phyloP scores from a whole-genome alignment of 2,113 vertebrate species.

The Pseudolaguvia tuberculata region DNA sequence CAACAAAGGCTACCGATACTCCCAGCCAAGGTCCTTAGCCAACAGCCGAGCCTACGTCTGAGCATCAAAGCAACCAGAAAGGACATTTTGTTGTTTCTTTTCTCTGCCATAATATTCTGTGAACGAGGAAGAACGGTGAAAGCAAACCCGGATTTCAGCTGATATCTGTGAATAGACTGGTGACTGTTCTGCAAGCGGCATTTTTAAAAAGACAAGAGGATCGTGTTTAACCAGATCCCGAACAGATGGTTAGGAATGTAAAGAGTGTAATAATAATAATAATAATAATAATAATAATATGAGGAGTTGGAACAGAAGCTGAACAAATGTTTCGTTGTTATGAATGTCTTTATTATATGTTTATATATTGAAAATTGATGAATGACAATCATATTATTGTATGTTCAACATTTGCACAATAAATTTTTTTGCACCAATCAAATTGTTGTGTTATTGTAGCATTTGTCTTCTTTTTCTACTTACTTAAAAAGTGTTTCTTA shows the following conservation, averaged over 20 bases:
- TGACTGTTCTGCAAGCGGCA: background rate
- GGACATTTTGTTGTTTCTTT: too few relatives aligned
- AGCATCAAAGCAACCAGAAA: too few relatives aligned
- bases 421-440: background rate
- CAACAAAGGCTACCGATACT: slow-evolving; percentile 68
- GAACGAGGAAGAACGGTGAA: too few relatives aligned
- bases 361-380: background rate
- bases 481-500: too few relatives aligned
- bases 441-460: background rate
- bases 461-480: too few relatives aligned
- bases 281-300: too few relatives aligned
- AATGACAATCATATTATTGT: background rate
- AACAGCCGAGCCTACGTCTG: slow-evolving; percentile 66
- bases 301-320: background rate
- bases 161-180: background rate
- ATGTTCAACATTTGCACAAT: background rate
- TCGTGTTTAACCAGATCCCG: background rate
- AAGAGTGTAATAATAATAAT: background rate
- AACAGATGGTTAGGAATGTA: too few relatives aligned
- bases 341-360: background rate
- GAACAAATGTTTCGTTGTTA: background rate
- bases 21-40: slow-evolving; percentile 54
- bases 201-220: background rate
- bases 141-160: background rate
- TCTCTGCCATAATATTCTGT: too few relatives aligned